Evolutionary conservation across 2,888 invertebrate species (phyloP).

Genomic region (Sarcophaga subvicina): DNA sequence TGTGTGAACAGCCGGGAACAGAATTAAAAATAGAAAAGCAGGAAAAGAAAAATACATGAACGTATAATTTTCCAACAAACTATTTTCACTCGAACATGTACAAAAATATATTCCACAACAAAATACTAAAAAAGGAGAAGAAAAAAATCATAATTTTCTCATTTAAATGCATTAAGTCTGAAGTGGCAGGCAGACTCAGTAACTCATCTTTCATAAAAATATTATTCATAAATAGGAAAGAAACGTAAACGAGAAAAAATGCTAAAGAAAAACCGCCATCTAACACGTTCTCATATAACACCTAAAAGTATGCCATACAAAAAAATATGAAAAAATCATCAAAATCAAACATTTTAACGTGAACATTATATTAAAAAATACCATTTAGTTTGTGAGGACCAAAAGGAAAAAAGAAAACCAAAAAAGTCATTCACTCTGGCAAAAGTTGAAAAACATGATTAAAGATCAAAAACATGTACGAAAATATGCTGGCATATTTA

Average conservation of each 20-base stretch:
- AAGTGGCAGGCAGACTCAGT: conserved; percentile 25
- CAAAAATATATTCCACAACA: conserved; percentile 18
- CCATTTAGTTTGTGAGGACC: too few relatives aligned
- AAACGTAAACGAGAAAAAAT: not conserved
- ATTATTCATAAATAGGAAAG: not conserved
- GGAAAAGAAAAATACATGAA: not conserved
- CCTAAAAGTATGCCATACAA: conserved; percentile 71
- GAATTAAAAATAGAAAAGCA: not conserved
- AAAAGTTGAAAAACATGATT: too few relatives aligned
- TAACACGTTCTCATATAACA: conserved; percentile 56
- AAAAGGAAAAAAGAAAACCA: too few relatives aligned
- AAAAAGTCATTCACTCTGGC: too few relatives aligned
- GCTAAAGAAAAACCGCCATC: conserved; percentile 23
- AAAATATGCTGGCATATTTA: not conserved
- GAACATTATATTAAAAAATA: too few relatives aligned
- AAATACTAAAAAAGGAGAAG: not conserved
- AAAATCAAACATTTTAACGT: too few relatives aligned
- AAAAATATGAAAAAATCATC: too few relatives aligned
- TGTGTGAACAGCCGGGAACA: too few relatives aligned
- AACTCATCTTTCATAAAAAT: not conserved
- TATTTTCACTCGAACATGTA: not conserved
- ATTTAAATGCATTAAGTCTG: conserved; percentile 76
- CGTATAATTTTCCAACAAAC: conserved; percentile 24
- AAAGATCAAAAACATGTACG: not conserved
- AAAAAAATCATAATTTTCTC: conserved; percentile 74